Base-by-base conservation (phyloP, 1,140 invertebrate species). In the Habropoda laboriosa region DNA sequence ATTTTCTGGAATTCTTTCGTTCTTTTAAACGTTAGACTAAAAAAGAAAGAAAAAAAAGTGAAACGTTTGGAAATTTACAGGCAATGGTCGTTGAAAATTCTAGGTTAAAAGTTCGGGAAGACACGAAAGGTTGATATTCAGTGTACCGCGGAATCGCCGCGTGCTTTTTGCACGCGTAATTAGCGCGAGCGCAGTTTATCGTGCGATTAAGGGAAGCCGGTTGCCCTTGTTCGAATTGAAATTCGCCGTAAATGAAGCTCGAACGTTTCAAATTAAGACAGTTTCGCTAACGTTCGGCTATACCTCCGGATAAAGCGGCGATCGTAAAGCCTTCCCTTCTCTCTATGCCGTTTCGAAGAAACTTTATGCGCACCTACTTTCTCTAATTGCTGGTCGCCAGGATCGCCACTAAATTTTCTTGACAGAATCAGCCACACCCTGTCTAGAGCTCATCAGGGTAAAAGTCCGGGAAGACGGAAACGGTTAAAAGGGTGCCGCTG, bases 361-460 rank as follows among this genome's bases (percentile, higher is more conserved):
- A 87, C 78, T 86, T 86, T 83, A 79, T 72, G 84, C 73, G 61
- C 78, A 78, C 84, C 85, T 86, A 87, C 84, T 87, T 81, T 86
- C 81, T 83, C 79, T 86, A 86, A 87, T 87, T 86, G 83, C 82
- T 79, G 76, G 61, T 81, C 75, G 61, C 68, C 78, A 60, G 79
- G 79, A 83, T 86, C 81, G 79, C 81, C 80, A 83, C 66, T 83
- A 86, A 87, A 87, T 87, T 87, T 82, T 53, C 86, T 81, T 74
- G 81, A 86, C 85, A 79, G 79, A 81, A 79, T 84, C 86, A 84
- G 82, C 84, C 85, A 76, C 86, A 81, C 73, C 79, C 82, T 76
- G 55, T 86, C 73, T 78, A 75, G 58, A 84, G 74, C 76, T 87
- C 85, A 87, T 87, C 85, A 80, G 74, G 79, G 66, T 87, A 87